Base-by-base conservation (phyloP, 2,113 vertebrate genomes). In the Herpetotheres cachinnans region DNA sequence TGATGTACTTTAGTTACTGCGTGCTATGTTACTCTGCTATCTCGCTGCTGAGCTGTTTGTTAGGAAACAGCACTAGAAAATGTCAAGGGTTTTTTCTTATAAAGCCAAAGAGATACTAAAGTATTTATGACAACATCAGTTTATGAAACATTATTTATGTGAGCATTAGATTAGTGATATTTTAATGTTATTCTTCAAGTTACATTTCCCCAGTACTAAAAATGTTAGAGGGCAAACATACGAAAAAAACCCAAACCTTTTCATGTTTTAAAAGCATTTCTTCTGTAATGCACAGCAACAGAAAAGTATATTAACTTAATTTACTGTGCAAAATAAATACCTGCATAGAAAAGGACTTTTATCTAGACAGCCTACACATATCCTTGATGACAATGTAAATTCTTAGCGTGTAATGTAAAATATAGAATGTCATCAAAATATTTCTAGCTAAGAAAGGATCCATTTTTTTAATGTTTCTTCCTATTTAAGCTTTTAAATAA, bases 121-220 rank as follows among this genome's bases (percentile, higher is more conserved):
- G 8, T 29, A 50, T 84, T 96, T 95, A 49, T 87, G 72, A 89
- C 77, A 97, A 49, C 78, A 69, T 83, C 73, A 93, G 82, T 94
- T 93, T 44, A 65, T 69, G 36, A 58, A 65, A 14, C 0, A 4
- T 30, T 72, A 47, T 86, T 74, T 63, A 63, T 4, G 3, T 40
- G 6, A 80, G 32, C 5, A 3, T 91, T 84, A 34, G 38, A 71
- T 94, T 52, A 86, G 61, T 34, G 66, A 27, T 77, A 30, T 85
- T 91, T 83, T 81, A 76, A 80, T 85, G 65, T 42, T 73, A 20
- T 74, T 86, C 77, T 86, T 55, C 44, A 87, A 93, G 17, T 47
- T 27, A 24, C 29, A 16, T 65, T 90, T 80, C 19, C 55, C 27
- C 38, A 78, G 42, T 55, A 65, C 44, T 67, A 20, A 36, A 90